Conservation (phyloP, 2,888 invertebrate genomes). For the Drosophila tripunctata region DNA sequence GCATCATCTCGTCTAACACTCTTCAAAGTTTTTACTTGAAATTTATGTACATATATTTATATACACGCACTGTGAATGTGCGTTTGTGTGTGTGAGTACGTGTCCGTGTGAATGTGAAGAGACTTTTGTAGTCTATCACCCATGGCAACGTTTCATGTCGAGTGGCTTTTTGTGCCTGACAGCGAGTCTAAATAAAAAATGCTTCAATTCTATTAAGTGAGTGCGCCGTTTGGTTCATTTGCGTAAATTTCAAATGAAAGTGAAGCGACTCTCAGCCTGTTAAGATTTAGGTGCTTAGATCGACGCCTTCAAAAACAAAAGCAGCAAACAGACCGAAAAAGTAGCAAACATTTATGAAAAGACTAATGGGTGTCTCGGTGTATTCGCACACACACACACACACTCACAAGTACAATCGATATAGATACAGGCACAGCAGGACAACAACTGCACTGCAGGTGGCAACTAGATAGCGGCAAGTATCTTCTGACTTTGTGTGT, state of each 20-base stretch:
- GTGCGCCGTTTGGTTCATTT: constrained; percentile 44
- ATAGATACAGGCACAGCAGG: constrained; percentile 36
- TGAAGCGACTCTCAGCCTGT: constrained; percentile 26
- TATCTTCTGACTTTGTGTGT: constrained; percentile 4
- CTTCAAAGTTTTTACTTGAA: not conserved
- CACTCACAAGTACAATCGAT: constrained; percentile 49
- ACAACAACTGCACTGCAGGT: constrained; percentile 33
- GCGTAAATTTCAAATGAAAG: constrained; percentile 63
- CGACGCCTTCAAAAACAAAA: constrained; percentile 17
- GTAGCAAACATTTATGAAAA: constrained; percentile 2
- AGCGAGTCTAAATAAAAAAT: constrained; percentile 48
- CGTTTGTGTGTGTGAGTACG: not conserved
- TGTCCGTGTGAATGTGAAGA: not conserved
- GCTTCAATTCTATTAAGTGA: constrained; percentile 57
- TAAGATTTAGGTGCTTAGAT: constrained; percentile 40
- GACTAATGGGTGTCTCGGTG: not conserved
- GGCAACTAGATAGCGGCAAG: constrained; percentile 2
- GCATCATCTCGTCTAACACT: not conserved
- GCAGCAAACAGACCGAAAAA: not conserved
- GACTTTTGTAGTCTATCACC: constrained; percentile 31
- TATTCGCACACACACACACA: not conserved
- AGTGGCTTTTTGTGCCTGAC: constrained; percentile 10
- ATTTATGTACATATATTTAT: not conserved
- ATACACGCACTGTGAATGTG: not conserved
- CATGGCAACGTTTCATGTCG: constrained; percentile 62